Percentiles rank a stretch among this genome's conserved stretches.
phyloP scores from a whole-genome alignment of 2,888 invertebrate species.

The Eristalis intricaria region DNA sequence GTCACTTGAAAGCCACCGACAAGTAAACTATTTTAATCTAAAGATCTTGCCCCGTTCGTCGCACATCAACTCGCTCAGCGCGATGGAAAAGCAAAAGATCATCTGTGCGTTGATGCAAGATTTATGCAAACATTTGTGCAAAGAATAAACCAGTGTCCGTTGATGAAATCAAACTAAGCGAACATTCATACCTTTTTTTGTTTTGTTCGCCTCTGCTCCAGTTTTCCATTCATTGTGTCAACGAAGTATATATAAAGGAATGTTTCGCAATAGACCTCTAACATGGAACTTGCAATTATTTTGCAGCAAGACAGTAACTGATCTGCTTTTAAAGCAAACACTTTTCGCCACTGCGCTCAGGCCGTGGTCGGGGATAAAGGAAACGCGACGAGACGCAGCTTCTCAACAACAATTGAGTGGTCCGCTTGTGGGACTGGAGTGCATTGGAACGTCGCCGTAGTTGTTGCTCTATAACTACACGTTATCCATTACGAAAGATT shows the following conservation, averaged over 20 bases:
- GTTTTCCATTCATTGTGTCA: slow-evolving; percentile 14
- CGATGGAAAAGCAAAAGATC: neutral
- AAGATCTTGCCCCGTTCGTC: neutral
- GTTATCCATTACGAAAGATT: slow-evolving; percentile 34
- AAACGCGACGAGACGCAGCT: slow-evolving; percentile 19
- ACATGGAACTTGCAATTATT: slow-evolving; percentile 22
- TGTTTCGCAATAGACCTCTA: slow-evolving; percentile 27
- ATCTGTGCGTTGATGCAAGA: neutral
- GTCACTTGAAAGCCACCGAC: neutral
- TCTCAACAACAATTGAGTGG: slow-evolving; percentile 7
- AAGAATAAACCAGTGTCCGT: slow-evolving; percentile 10
- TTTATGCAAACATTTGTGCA: neutral
- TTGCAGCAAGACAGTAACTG: slow-evolving; percentile 38
- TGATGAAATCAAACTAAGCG: slow-evolving; percentile 11
- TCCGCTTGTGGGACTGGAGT: slow-evolving; percentile 20
- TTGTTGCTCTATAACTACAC: slow-evolving; percentile 22
- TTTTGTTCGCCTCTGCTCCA: neutral
- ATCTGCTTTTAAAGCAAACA: slow-evolving; percentile 32
- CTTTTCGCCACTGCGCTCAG: neutral
- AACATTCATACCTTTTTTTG: neutral
- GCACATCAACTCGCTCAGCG: neutral
- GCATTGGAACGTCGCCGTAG: slow-evolving; percentile 10
- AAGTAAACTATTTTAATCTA: neutral
- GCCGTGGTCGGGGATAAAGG: neutral
- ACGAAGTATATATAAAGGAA: slow-evolving; percentile 36